Percentiles rank a stretch among this genome's conserved stretches.
Conservation (phyloP, 1,140 invertebrate species). For the Lethrus apterus region DNA sequence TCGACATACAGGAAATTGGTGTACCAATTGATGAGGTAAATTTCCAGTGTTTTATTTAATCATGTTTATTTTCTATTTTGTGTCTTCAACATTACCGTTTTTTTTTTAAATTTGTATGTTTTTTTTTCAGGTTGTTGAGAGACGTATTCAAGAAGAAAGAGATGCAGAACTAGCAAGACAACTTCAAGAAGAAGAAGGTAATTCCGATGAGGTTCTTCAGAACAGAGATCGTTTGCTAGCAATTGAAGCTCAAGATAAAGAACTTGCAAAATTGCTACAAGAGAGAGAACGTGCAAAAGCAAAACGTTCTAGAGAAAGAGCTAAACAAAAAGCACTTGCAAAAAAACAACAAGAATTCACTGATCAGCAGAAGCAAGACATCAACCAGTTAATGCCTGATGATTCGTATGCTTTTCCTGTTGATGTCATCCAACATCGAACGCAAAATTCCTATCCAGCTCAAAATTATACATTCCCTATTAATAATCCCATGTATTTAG, state of each 20-base stretch:
- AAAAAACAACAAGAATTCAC: constrained; percentile 50
- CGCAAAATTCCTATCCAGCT: constrained; percentile 17
- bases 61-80: too few species aligned
- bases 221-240: constrained; percentile 67
- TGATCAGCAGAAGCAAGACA: constrained; percentile 36
- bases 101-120: too few species aligned
- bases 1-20: constrained; percentile 44
- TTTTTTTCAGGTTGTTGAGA: constrained; percentile 42
- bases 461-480: constrained; percentile 15
- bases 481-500: not conserved
- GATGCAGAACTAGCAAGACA: constrained; percentile 52
- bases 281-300: constrained; percentile 71
- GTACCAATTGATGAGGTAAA: constrained; percentile 48
- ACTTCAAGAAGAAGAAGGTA: constrained; percentile 52
- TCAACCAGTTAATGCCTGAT: constrained; percentile 34
- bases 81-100: too few species aligned
- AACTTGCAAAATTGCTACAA: constrained; percentile 81
- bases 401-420: constrained; percentile 38
- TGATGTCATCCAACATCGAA: constrained; percentile 30
- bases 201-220: constrained; percentile 50
- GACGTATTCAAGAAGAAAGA: constrained; percentile 53
- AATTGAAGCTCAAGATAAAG: constrained; percentile 86
- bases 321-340: constrained; percentile 57
- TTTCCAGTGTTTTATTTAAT: too few species aligned
- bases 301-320: constrained; percentile 56